Percentiles rank a stretch among this genome's conserved stretches.
These are phyloP conservation scores for Eristalinus sepulchralis DNA, from an alignment of 2,888 invertebrate genomes.

Conservation along the genomic window DNA sequence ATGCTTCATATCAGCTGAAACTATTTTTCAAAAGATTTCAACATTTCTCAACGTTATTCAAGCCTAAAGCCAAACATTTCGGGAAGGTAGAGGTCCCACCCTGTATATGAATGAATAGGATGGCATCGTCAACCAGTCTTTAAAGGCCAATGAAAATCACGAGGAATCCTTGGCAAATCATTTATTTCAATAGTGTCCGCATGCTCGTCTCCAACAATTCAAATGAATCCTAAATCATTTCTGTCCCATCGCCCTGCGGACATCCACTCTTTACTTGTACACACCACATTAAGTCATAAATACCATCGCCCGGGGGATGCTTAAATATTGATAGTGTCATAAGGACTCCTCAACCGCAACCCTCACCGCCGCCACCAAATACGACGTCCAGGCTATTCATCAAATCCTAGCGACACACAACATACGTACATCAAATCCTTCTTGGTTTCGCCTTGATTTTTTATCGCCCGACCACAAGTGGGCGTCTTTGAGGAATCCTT, in stretches of 20 bases:
- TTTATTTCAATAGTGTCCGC: too few species aligned
- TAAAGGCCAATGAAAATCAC: too few species aligned
- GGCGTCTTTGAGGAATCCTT: neutral
- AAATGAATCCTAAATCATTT: neutral
- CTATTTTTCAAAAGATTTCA: too few species aligned
- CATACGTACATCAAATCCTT: slow-evolving; percentile 31
- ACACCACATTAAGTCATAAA: slow-evolving; percentile 10
- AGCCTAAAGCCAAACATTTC: too few species aligned
- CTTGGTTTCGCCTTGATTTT: slow-evolving; percentile 6
- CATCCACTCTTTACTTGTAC: neutral
- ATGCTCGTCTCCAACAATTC: neutral
- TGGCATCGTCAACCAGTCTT: too few species aligned
- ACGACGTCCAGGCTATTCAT: slow-evolving; percentile 32
- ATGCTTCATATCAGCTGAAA: too few species aligned
- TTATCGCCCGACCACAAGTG: slow-evolving; percentile 32
- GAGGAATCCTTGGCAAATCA: too few species aligned
- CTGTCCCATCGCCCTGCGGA: neutral
- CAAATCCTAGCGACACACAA: slow-evolving; percentile 24
- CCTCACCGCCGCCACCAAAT: neutral
- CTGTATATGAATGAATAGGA: too few species aligned
- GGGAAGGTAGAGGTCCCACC: too few species aligned
- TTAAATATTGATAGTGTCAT: slow-evolving; percentile 11
- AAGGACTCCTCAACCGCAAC: neutral
- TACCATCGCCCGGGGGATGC: slow-evolving; percentile 1
- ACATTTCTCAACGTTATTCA: too few species aligned